Evolutionary conservation across 2,797 vertebrate genomes (phyloP), one percentile per base, ranked within the genome.

Genomic region (Astyanax mexicanus): DNA sequence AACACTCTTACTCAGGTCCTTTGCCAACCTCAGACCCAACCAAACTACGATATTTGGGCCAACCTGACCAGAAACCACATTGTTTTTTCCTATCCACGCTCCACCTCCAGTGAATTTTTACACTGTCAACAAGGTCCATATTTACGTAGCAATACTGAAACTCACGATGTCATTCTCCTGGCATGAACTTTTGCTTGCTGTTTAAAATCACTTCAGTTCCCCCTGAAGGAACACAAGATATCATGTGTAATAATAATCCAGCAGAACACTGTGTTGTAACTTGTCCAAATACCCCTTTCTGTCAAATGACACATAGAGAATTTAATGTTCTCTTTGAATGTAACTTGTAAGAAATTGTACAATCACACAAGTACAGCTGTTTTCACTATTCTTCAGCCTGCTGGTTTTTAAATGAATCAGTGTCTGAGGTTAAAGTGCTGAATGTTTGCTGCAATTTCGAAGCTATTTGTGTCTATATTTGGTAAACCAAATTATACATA

Each of bases 91-190:
- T 29, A 1, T 11, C 23, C 19, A 62, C 60, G 40, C 35, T 40
- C 40, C n/a, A 19, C 15, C 23, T 44, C 40, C 4, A 15, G 25
- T 21, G 61, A 15, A 64, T 45, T 15, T 15, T 15, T 21, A 21
- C n/a, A 38, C 58, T 21, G 35, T 61, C n/a, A 21, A 38, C 29
- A 61, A 15, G 21, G 12, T 27, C 21, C 1, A 7, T 44, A 23
- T 13, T 27, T 27, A 64, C 15, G 61, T 40, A 64, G 21, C 6
- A 44, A 27, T 64, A 64, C 40, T 17, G 23, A 44, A 42, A 27
- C 58, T 61, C 35, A n/a, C 61, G 58, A 61, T 40, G 35, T 64
- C 61, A 64, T 13, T 64, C 21, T 13, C 13, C 21, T 64, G 21
- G 23, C 6, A 64, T 17, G 3, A 25, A 62, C 37, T 42, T 64